These are phyloP conservation scores for Cyclopterus lumpus DNA, from an alignment of 2,797 vertebrate species.

Conservation along the genomic window DNA sequence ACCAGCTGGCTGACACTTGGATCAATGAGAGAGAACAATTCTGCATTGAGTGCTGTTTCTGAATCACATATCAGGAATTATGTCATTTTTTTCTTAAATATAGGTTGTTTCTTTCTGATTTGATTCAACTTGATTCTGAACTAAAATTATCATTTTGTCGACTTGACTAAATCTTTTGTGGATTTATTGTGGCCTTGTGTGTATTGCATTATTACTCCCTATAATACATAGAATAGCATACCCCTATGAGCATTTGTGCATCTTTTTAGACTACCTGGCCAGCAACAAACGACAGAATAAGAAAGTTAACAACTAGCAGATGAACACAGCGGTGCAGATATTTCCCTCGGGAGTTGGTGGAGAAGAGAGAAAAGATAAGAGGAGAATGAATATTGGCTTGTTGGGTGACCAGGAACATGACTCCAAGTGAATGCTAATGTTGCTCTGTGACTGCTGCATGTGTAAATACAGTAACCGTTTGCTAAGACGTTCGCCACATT, in stretches of 20 bases:
- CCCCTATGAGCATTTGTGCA: not conserved
- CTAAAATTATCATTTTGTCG: too few relatives aligned
- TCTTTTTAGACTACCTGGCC: not conserved
- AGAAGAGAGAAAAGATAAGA: not conserved
- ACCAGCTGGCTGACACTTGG: not conserved
- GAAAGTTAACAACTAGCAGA: not conserved
- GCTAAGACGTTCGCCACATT: not conserved
- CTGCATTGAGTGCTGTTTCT: slow-evolving; percentile 2
- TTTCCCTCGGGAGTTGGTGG: not conserved
- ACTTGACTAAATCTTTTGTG: not conserved
- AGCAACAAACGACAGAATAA: not conserved
- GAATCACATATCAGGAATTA: not conserved
- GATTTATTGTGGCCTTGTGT: not conserved
- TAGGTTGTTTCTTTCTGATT: not conserved
- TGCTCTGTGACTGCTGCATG: not conserved
- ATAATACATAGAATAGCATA: not conserved
- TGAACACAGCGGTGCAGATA: not conserved
- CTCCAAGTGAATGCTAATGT: not conserved
- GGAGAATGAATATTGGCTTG: not conserved
- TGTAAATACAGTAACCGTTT: not conserved
- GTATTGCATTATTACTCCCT: not conserved
- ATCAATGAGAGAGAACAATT: not conserved
- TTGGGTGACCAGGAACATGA: not conserved
- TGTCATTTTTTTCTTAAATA: not conserved
- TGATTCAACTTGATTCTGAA: not conserved